Percentiles rank a stretch among this genome's conserved stretches.
phyloP scores from a whole-genome alignment of 2,888 invertebrate genomes.

The Tiliacea aurago region DNA sequence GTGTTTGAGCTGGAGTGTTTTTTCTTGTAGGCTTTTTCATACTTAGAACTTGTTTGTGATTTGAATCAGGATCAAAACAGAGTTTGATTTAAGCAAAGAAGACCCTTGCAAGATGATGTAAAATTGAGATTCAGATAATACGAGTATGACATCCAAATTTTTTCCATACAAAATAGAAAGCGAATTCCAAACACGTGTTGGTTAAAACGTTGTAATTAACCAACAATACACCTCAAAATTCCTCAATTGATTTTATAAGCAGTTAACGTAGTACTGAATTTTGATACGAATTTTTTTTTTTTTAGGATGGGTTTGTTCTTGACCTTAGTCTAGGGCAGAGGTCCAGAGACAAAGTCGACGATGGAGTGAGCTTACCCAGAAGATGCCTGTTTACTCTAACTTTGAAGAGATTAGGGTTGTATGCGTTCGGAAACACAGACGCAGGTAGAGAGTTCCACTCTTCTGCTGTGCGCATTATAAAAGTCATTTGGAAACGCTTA shows the following conservation, averaged over 20 bases:
- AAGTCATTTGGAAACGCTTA: too few species aligned
- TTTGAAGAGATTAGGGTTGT: too few species aligned
- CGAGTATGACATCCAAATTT: too few species aligned
- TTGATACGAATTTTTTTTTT: too few species aligned
- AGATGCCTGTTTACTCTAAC: too few species aligned
- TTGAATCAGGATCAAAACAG: background rate
- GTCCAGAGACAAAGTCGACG: too few species aligned
- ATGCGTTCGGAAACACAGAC: too few species aligned
- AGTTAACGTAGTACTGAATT: slow-evolving; percentile 21
- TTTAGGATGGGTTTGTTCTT: too few species aligned
- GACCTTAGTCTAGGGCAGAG: too few species aligned
- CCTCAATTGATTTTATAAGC: slow-evolving; percentile 14
- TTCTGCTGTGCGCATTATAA: too few species aligned
- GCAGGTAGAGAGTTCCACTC: too few species aligned
- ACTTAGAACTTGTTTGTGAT: background rate
- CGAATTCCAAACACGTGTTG: background rate
- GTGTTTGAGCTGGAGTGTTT: background rate
- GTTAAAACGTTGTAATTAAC: background rate
- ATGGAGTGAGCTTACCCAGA: too few species aligned
- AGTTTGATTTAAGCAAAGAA: background rate
- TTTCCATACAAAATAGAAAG: background rate
- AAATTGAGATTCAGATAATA: background rate
- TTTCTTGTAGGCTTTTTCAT: background rate
- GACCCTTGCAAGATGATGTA: background rate
- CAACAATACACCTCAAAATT: slow-evolving; percentile 29